A percentile compares a stretch with the other conserved stretches of the same genome.
phyloP scores from a whole-genome alignment of 2,113 vertebrate genomes.

The Limnothrissa miodon region DNA sequence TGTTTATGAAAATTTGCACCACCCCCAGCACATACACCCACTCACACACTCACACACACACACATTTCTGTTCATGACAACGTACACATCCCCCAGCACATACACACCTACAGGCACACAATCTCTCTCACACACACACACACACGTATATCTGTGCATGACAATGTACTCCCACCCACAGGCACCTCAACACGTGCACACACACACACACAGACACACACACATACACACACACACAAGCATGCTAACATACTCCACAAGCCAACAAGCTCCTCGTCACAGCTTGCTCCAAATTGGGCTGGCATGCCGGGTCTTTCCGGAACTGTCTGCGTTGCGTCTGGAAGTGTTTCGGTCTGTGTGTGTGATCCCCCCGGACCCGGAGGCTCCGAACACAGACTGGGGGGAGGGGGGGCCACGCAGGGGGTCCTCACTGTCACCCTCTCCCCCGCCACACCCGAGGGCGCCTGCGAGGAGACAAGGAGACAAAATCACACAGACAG shows the following conservation, averaged over 20 bases:
- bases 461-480: not conserved
- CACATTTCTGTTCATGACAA: not conserved
- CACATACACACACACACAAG: slow-evolving; percentile 12
- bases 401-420: slow-evolving; percentile 37
- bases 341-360: slow-evolving; percentile 41
- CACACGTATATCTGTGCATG: too few relatives aligned
- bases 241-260: slow-evolving; percentile 38
- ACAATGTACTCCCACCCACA: not conserved
- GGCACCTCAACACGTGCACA: not conserved
- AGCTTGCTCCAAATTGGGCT: slow-evolving; percentile 31
- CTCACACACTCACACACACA: too few relatives aligned
- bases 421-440: slow-evolving; percentile 68
- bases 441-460: slow-evolving; percentile 61
- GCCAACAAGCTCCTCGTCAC: slow-evolving; percentile 26
- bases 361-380: slow-evolving; percentile 1
- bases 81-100: not conserved
- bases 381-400: slow-evolving; percentile 49
- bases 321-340: slow-evolving; percentile 49
- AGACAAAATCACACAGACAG: not conserved
- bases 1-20: too few relatives aligned
- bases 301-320: slow-evolving; percentile 47
- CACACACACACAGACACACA: slow-evolving; percentile 28
- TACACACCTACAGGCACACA: too few relatives aligned
- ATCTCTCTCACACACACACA: too few relatives aligned
- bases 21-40: too few relatives aligned